Evolutionary conservation across 2,888 invertebrate species (phyloP).

Genomic region (Drosophila ustulata): DNA sequence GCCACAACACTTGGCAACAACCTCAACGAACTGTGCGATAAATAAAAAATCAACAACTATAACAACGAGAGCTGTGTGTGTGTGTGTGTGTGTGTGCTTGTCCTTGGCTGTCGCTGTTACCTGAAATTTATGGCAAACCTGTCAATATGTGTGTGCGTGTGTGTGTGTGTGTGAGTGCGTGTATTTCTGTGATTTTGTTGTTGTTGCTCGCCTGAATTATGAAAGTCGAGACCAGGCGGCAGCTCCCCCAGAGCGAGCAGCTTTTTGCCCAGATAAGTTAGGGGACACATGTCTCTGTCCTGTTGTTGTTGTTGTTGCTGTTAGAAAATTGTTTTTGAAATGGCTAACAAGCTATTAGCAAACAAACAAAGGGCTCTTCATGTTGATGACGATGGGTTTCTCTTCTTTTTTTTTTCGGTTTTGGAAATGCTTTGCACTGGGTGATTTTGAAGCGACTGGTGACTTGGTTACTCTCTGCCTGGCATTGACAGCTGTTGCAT

Average conservation of each 20-base stretch:
- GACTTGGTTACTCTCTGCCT: conserved; percentile 10
- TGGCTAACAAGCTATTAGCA: conserved; percentile 80
- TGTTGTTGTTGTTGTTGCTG: conserved; percentile 43
- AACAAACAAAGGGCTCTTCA: conserved; percentile 68
- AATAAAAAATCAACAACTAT: not conserved
- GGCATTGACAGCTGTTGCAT: conserved; percentile 52
- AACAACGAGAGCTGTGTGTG: conserved; percentile 3
- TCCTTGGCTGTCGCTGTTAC: conserved; percentile 49
- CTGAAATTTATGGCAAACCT: conserved; percentile 71
- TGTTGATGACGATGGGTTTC: conserved; percentile 56
- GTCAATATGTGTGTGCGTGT: conserved; percentile 58
- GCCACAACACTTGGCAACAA: conserved; percentile 41
- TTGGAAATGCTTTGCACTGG: not conserved
- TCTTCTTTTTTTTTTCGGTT: conserved; percentile 6
- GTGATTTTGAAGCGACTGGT: not conserved
- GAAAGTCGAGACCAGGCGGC: conserved; percentile 27
- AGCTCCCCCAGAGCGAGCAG: conserved; percentile 1
- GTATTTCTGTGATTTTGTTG: conserved; percentile 23
- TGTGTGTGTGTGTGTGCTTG: conserved; percentile 19
- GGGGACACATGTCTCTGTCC: conserved; percentile 52
- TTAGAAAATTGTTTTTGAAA: conserved; percentile 75
- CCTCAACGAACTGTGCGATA: conserved; percentile 9
- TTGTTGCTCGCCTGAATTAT: conserved; percentile 60
- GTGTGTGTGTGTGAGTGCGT: conserved; percentile 11
- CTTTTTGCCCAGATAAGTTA: conserved; percentile 38